A percentile compares a stretch with the other conserved stretches of the same genome.
These are phyloP conservation scores for Solenodon paradoxus DNA, from an alignment of 2,113 vertebrate genomes.

Conservation along the genomic window DNA sequence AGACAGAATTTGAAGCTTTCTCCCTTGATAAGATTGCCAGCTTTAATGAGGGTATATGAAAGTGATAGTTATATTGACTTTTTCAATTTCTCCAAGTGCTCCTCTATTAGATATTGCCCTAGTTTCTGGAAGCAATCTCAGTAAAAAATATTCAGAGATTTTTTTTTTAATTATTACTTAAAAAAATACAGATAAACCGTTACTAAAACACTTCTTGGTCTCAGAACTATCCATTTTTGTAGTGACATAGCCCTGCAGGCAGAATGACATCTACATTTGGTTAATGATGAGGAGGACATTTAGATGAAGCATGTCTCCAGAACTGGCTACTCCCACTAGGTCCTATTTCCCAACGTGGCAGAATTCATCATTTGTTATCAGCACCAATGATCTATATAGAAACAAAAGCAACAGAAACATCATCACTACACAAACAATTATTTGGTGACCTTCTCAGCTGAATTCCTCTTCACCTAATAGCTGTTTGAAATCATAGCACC, in stretches of 20 bases:
- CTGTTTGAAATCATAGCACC: slow-evolving; percentile 16
- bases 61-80: not conserved
- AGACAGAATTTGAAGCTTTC: slow-evolving; percentile 1
- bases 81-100: not conserved
- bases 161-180: not conserved
- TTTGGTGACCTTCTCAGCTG: not conserved
- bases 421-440: slow-evolving; percentile 45
- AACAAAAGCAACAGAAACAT: slow-evolving; percentile 14
- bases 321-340: not conserved
- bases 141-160: not conserved
- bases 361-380: slow-evolving; percentile 13
- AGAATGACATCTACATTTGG: not conserved
- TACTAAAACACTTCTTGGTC: not conserved
- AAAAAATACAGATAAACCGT: slow-evolving; percentile 13
- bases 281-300: not conserved
- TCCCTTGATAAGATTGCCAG: not conserved
- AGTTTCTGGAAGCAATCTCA: not conserved
- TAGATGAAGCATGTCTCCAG: not conserved
- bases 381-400: slow-evolving; percentile 38
- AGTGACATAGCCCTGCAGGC: not conserved
- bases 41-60: not conserved
- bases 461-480: slow-evolving; percentile 38
- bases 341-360: not conserved
- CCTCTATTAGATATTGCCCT: not conserved
- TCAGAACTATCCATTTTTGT: not conserved